Conservation (phyloP, 2,113 vertebrate genomes). For the Saccopteryx leptura region DNA sequence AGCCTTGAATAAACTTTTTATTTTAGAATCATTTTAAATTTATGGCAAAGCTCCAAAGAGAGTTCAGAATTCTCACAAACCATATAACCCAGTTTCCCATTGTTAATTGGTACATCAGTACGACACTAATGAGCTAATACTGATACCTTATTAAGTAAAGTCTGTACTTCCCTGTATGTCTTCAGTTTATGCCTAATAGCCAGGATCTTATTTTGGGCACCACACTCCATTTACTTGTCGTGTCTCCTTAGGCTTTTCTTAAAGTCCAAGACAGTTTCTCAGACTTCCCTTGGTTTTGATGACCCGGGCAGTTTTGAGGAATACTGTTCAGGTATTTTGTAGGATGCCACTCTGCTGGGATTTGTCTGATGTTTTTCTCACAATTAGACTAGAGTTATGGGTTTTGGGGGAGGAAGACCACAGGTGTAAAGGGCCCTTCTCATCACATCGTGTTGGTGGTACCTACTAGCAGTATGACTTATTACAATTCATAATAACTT, state of each 20-base stretch:
- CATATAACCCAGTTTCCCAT: background rate
- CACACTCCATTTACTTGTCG: background rate
- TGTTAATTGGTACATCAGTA: background rate
- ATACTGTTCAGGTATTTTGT: background rate
- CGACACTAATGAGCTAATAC: background rate
- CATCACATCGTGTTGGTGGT: background rate
- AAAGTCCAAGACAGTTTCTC: background rate
- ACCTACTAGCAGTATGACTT: background rate
- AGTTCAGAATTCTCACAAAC: background rate
- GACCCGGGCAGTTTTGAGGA: background rate
- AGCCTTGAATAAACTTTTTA: background rate
- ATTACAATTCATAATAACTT: background rate
- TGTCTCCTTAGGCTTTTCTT: background rate
- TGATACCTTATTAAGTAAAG: background rate
- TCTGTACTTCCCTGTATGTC: background rate
- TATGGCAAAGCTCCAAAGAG: background rate
- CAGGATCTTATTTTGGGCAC: background rate
- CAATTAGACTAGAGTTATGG: background rate
- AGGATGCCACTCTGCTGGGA: background rate
- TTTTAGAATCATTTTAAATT: conserved; percentile 18
- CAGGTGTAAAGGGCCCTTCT: background rate
- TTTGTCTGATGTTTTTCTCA: background rate
- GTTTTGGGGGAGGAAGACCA: background rate
- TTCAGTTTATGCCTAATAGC: background rate
- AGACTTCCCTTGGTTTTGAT: background rate